Conservation (phyloP, 1,140 invertebrate genomes). For the Euura saliciscinereae region DNA sequence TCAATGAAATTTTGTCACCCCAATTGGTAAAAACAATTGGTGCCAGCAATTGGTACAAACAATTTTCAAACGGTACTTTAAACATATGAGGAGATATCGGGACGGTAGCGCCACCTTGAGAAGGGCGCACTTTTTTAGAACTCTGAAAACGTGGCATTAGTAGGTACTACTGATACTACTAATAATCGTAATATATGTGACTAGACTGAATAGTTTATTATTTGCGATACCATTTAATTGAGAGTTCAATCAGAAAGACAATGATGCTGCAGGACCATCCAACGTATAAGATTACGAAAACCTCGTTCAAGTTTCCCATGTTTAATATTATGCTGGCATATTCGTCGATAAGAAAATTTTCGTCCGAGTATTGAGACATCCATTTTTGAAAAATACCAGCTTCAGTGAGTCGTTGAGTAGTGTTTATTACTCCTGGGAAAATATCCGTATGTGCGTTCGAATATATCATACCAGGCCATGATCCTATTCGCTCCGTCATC, state of each 20-base stretch:
- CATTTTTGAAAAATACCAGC: constrained; percentile 30
- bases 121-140: no score
- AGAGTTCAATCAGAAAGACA: constrained; percentile 24
- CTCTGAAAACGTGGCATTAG: no score
- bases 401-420: constrained; percentile 24
- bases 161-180: no score
- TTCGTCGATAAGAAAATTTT: background rate
- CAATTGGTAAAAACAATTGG: no score
- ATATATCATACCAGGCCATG: background rate
- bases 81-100: no score
- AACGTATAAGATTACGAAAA: constrained; percentile 27
- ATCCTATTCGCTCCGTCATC: background rate
- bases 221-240: constrained; percentile 7
- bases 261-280: constrained; percentile 28
- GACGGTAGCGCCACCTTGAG: no score
- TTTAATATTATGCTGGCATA: background rate
- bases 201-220: background rate
- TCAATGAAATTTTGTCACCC: no score
- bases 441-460: background rate
- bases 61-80: constrained; percentile 27
- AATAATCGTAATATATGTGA: no score
- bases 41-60: no score
- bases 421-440: constrained; percentile 22
- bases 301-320: constrained; percentile 20
- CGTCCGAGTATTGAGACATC: constrained; percentile 9